Conservation (phyloP, 2,797 vertebrate species). For the Chelon labrosus region DNA sequence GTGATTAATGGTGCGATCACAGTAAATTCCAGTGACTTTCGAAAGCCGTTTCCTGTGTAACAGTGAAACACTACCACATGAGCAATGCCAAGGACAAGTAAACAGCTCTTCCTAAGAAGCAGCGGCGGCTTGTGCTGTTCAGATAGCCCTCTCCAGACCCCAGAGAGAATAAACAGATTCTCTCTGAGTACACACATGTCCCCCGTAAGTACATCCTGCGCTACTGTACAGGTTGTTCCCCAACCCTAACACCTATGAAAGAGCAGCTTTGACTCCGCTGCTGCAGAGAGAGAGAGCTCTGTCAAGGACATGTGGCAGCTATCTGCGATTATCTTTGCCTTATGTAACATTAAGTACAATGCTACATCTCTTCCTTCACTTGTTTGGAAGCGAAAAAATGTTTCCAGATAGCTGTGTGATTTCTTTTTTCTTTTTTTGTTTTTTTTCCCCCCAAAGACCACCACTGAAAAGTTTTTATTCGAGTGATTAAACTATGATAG, state of each 20-base stretch:
- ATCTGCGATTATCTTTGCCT: slow-evolving; percentile 14
- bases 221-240: slow-evolving; percentile 21
- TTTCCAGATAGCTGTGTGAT: slow-evolving; percentile 12
- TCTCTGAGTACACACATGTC: slow-evolving; percentile 38
- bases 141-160: slow-evolving; percentile 41
- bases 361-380: slow-evolving; percentile 1
- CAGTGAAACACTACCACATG: slow-evolving; percentile 16
- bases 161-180: slow-evolving; percentile 62
- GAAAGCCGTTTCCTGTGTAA: slow-evolving; percentile 7
- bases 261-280: slow-evolving; percentile 22
- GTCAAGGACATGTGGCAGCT: slow-evolving; percentile 27
- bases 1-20: slow-evolving; percentile 4
- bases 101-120: slow-evolving; percentile 48
- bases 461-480: slow-evolving; percentile 1
- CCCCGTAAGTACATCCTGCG: slow-evolving; percentile 24
- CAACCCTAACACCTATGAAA: slow-evolving; percentile 15
- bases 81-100: slow-evolving; percentile 33
- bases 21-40: slow-evolving; percentile 2
- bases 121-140: slow-evolving; percentile 9
- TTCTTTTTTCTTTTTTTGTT: slow-evolving; percentile 13
- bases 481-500: slow-evolving; percentile 6
- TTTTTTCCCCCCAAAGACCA: slow-evolving; percentile 13
- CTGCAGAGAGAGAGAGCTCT: slow-evolving; percentile 24
- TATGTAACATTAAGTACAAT: slow-evolving; percentile 20
- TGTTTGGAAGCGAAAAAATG: not conserved